These are phyloP conservation scores for Ctenochaetus hawaiiensis DNA, from an alignment of 2,797 vertebrate species.

Conservation along the genomic window DNA sequence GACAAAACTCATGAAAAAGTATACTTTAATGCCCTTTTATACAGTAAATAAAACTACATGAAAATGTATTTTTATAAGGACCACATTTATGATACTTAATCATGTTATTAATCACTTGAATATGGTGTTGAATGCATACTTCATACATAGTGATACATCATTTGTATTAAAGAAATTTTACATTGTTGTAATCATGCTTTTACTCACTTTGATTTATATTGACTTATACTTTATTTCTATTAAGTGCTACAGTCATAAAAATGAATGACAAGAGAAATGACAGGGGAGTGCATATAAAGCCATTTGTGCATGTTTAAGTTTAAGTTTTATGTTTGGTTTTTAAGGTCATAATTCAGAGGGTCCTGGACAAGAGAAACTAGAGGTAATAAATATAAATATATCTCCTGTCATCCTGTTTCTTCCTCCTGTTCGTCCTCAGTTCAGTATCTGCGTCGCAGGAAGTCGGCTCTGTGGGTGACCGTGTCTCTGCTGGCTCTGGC, in stretches of 20 bases:
- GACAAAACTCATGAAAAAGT: background rate
- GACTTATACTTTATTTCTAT: too few relatives aligned
- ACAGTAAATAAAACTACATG: background rate
- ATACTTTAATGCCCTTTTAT: background rate
- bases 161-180: background rate
- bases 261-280: background rate
- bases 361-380: too few relatives aligned
- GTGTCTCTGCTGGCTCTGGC: conserved; percentile 88
- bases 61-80: too few relatives aligned
- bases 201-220: too few relatives aligned
- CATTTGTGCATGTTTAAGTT: too few relatives aligned
- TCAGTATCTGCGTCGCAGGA: conserved; percentile 88
- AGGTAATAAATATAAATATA: too few relatives aligned
- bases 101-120: background rate
- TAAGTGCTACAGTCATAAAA: background rate
- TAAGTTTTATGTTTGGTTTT: background rate
- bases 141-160: background rate
- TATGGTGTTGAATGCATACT: background rate
- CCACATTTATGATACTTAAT: too few relatives aligned
- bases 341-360: background rate
- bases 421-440: conserved; percentile 68
- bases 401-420: background rate
- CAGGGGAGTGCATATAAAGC: background rate
- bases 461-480: conserved; percentile 89
- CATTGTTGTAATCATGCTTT: background rate